Evolutionary conservation across 2,888 invertebrate species (phyloP).

Genomic region (Xylota segnis): DNA sequence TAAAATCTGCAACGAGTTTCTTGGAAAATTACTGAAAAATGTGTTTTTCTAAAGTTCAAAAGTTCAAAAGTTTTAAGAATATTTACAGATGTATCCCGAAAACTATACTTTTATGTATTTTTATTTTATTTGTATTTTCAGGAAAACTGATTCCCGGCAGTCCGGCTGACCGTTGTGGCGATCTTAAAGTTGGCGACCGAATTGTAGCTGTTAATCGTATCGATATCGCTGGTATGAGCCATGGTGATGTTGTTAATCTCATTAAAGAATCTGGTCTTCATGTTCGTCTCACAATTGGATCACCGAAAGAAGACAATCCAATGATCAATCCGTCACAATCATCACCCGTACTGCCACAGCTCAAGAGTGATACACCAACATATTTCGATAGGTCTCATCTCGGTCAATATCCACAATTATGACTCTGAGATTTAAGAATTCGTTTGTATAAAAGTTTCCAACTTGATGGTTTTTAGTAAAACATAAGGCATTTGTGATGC

Average conservation of each 20-base stretch:
- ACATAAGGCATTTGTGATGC: conserved; percentile 46
- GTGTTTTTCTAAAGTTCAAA: too few relatives aligned
- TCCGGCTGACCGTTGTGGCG: conserved; percentile 97
- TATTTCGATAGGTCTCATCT: conserved; percentile 79
- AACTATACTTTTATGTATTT: background rate
- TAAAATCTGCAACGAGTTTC: too few relatives aligned
- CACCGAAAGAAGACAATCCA: conserved; percentile 81
- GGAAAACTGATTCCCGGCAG: conserved; percentile 97
- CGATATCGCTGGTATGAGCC: conserved; percentile 95
- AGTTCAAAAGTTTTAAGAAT: too few relatives aligned
- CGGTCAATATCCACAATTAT: conserved; percentile 83
- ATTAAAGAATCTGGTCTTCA: conserved; percentile 98
- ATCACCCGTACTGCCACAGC: conserved; percentile 78
- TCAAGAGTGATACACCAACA: conserved; percentile 74
- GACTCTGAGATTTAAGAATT: conserved; percentile 84
- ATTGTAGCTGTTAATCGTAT: conserved; percentile 97
- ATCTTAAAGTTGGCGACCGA: conserved; percentile 96
- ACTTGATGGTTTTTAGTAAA: conserved; percentile 76
- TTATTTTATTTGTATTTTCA: conserved; percentile 82
- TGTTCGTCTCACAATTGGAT: conserved; percentile 92
- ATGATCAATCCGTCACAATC: conserved; percentile 78
- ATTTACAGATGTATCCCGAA: too few relatives aligned
- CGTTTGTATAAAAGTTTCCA: conserved; percentile 84
- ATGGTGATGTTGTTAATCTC: conserved; percentile 98
- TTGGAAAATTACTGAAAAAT: too few relatives aligned